phyloP scores from a whole-genome alignment of 2,797 vertebrate species.

The Enteromius thamalakanensis region DNA sequence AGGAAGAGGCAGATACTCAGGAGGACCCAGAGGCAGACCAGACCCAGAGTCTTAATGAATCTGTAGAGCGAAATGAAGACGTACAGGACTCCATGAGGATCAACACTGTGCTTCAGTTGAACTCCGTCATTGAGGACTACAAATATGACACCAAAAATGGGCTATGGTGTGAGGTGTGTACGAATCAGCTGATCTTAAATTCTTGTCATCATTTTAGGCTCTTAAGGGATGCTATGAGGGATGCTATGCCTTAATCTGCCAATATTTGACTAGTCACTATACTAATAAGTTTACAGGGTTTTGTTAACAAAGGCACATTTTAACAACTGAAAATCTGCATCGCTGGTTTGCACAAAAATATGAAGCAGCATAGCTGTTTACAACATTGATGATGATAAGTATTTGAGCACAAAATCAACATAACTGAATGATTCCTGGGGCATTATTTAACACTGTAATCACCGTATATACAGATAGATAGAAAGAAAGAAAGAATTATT shows the following conservation, averaged over 20 bases:
- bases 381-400: not conserved
- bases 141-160: conserved; percentile 78
- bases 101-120: conserved; percentile 76
- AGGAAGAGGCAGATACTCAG: not conserved
- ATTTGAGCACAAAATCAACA: not conserved
- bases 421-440: not conserved
- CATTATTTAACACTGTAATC: not conserved
- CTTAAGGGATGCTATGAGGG: no score
- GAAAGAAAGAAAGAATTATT: no score
- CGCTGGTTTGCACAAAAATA: not conserved
- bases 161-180: conserved; percentile 91
- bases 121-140: conserved; percentile 81
- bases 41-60: not conserved
- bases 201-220: not conserved
- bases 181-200: not conserved
- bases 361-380: not conserved
- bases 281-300: not conserved
- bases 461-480: not conserved
- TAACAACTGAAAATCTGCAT: not conserved
- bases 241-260: not conserved
- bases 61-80: not conserved
- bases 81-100: conserved; percentile 69
- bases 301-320: not conserved
- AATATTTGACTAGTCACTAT: not conserved
- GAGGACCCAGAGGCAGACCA: not conserved